phyloP scores from a whole-genome alignment of 2,113 vertebrate species.

The Spheniscus mendiculus region DNA sequence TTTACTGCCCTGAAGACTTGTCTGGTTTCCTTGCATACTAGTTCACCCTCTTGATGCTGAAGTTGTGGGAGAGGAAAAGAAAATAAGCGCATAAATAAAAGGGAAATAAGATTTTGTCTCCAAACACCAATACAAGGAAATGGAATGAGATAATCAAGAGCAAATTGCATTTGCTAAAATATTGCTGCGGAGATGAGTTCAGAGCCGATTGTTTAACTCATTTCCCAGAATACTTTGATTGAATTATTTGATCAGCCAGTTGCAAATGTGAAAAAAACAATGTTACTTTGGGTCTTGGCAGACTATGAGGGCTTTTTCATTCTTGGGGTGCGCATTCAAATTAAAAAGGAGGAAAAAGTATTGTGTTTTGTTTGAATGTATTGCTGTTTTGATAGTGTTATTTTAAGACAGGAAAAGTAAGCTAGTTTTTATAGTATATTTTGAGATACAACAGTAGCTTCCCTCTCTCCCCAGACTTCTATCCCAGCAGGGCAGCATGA shows the following conservation, averaged over 20 bases:
- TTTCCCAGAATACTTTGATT: slow-evolving; percentile 15
- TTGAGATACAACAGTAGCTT: not conserved
- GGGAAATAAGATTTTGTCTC: slow-evolving; percentile 10
- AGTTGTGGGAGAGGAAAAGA: not conserved
- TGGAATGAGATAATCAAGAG: not conserved
- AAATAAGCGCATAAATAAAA: not conserved
- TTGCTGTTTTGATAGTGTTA: not conserved
- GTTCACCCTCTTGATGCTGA: not conserved
- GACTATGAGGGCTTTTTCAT: not conserved
- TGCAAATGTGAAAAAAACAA: not conserved
- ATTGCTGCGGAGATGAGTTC: not conserved
- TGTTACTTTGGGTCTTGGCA: not conserved
- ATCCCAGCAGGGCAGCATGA: not conserved
- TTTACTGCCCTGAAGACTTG: not conserved
- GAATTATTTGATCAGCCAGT: not conserved
- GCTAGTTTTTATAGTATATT: not conserved
- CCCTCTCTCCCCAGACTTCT: not conserved
- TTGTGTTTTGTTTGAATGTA: not conserved
- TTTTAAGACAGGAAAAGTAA: not conserved
- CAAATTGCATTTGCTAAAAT: slow-evolving; percentile 35
- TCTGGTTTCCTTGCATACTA: not conserved
- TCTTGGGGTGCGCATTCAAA: not conserved
- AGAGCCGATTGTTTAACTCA: not conserved
- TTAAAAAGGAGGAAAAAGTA: not conserved
- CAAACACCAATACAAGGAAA: slow-evolving; percentile 10